Evolutionary conservation across 2,888 invertebrate genomes (phyloP).

Genomic region (Mimachlamys varia): DNA sequence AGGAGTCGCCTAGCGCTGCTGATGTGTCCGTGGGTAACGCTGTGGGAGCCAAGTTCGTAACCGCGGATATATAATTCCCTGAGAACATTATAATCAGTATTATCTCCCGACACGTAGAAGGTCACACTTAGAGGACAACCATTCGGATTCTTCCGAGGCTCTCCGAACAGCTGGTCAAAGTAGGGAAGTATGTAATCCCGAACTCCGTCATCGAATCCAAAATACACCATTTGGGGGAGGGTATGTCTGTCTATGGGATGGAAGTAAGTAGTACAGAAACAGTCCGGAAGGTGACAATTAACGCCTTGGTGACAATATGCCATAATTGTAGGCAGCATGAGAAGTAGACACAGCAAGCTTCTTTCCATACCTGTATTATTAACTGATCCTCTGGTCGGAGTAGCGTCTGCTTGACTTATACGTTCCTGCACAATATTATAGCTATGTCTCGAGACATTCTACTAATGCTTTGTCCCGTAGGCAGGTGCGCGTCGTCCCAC

Average conservation of each 20-base stretch:
- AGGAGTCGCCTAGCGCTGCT: constrained; percentile 74
- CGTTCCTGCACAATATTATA: too few species aligned
- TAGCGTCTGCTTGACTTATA: too few species aligned
- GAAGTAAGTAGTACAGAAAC: constrained; percentile 36
- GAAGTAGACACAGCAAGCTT: not conserved
- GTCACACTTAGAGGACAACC: constrained; percentile 91
- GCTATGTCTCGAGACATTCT: too few species aligned
- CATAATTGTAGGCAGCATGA: not conserved
- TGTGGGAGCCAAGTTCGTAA: constrained; percentile 93
- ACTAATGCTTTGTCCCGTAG: too few species aligned
- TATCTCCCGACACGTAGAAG: constrained; percentile 98
- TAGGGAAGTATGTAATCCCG: constrained; percentile 57
- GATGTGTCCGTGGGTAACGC: constrained; percentile 84
- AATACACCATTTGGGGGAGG: constrained; percentile 72
- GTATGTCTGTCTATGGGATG: constrained; percentile 32
- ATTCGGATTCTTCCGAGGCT: constrained; percentile 84
- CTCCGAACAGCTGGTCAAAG: constrained; percentile 54
- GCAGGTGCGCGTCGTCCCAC: too few species aligned
- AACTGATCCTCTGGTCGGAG: too few species aligned
- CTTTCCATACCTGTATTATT: not conserved
- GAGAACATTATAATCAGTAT: constrained; percentile 99
- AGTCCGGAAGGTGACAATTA: constrained; percentile 40
- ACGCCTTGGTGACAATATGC: not conserved
- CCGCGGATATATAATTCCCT: constrained; percentile 94
- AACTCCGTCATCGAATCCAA: constrained; percentile 72